A percentile compares a stretch with the other conserved stretches of the same genome.
phyloP scores from a whole-genome alignment of 2,888 invertebrate genomes.

The Thumatha senex region DNA sequence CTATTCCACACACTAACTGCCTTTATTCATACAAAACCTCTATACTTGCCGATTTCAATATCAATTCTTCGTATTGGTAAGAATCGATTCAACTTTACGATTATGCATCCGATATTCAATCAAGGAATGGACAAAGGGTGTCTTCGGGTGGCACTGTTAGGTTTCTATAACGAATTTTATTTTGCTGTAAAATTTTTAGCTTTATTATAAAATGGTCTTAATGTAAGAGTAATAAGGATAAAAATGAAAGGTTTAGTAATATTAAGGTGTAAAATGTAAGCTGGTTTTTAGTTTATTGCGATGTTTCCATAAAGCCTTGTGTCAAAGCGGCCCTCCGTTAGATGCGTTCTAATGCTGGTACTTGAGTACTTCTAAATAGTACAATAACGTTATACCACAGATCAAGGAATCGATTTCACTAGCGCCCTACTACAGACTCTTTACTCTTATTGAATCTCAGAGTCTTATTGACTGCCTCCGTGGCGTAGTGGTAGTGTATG shows the following conservation, averaged over 20 bases:
- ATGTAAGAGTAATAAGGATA: neutral
- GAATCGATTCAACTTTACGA: conserved; percentile 74
- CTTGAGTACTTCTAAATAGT: conserved; percentile 36
- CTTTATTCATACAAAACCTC: conserved; percentile 45
- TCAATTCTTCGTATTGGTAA: conserved; percentile 61
- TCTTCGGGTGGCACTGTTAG: conserved; percentile 46
- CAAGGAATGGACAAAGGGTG: conserved; percentile 63
- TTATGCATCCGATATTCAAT: conserved; percentile 73
- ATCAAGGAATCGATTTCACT: no score
- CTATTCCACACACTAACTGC: conserved; percentile 37
- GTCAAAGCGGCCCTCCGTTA: conserved; percentile 52
- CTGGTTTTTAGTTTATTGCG: conserved; percentile 42
- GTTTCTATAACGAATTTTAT: conserved; percentile 27
- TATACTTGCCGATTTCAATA: conserved; percentile 60
- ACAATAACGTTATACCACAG: conserved; percentile 49
- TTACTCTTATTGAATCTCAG: no score
- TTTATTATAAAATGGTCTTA: conserved; percentile 20
- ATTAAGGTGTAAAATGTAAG: conserved; percentile 12
- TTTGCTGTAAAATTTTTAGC: conserved; percentile 3
- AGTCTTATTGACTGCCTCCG: no score
- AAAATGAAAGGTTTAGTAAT: neutral
- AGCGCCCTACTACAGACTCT: no score
- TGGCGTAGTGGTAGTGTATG: no score
- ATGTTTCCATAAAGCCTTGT: conserved; percentile 52
- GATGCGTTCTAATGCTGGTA: conserved; percentile 44